These are phyloP conservation scores for Dinomys branickii DNA, from an alignment of 2,113 vertebrate species.

Conservation along the genomic window DNA sequence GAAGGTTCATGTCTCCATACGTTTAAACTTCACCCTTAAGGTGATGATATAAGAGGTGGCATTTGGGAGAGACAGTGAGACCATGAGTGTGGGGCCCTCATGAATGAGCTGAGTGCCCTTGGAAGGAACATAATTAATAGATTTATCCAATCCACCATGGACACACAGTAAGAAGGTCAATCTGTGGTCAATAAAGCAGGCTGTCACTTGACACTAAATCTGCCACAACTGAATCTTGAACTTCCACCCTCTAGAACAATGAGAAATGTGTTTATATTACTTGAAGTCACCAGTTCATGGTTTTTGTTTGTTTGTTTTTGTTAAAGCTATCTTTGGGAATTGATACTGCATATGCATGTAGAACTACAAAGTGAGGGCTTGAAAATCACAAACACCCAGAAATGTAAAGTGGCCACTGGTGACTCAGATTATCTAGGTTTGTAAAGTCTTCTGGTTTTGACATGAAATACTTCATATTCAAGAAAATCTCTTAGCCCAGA, in stretches of 20 bases:
- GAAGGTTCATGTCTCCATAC: background rate
- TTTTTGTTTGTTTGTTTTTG: background rate
- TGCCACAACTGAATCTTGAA: too few species aligned
- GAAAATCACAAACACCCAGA: background rate
- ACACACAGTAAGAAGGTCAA: background rate
- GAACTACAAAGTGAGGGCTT: background rate
- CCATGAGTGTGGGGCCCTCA: too few species aligned
- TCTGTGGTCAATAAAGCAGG: background rate
- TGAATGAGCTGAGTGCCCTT: background rate
- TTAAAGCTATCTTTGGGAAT: rapidly evolving
- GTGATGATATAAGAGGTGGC: background rate
- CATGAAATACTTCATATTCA: rapidly evolving
- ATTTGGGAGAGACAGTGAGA: background rate
- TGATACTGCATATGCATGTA: rapidly evolving
- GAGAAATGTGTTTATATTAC: background rate
- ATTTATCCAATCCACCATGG: background rate
- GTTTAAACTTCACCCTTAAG: background rate
- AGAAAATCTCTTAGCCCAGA: background rate
- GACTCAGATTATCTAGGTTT: too few species aligned
- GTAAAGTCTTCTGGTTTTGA: background rate
- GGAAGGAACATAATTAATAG: background rate
- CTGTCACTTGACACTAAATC: too few species aligned
- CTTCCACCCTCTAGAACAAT: background rate
- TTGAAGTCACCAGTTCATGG: background rate
- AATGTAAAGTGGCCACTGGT: background rate